Base-by-base conservation (phyloP, 2,113 vertebrate genomes). In the Varanus salvator region DNA sequence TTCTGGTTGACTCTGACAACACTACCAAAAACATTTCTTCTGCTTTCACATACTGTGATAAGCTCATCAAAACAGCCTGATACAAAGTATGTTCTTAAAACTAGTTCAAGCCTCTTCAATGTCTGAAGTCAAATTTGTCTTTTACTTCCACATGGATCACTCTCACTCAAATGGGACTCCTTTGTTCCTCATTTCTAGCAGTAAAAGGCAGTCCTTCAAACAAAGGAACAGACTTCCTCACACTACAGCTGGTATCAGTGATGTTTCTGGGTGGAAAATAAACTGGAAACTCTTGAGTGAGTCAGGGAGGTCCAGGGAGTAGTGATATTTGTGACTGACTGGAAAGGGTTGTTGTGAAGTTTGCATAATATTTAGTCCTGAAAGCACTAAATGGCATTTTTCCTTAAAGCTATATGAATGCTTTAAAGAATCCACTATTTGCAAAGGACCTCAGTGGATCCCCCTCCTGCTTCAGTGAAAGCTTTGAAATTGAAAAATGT, bases 71-170 rank as follows among this genome's bases (percentile, higher is more conserved):
- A 81, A 15, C 75, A 88, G 5, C 86, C n/a, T 68, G 71, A 3
- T 87, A 83, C 27, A 85, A 85, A 84, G 86, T 1, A 82, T 83
- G 80, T 89, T 89, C 50, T 48, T 64, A 74, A 90, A 29, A 84
- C 64, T 89, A 11, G 57, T 4, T 78, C 7, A 89, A 91, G 77
- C 29, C 0, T 72, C 84, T 75, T 38, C 34, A 27, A 14, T 29
- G 15, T 76, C 75, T 21, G 50, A 60, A 82, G 14, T 48, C 31
- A 57, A 9, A 60, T 6, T 7, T 21, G 80, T 60, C 7, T 0
- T 64, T 64, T 34, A 0, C 0, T 64, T 85, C 0, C 25, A 0
- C 66, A 87, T 5, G 23, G 86, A 4, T 0, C 75, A 14, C 31
- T 74, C n/a, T 85, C 34, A 74, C 38, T 19, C 19, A 74, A 85